Evolutionary conservation across 2,888 invertebrate species (phyloP).

Genomic region (Diarsia dahlii): DNA sequence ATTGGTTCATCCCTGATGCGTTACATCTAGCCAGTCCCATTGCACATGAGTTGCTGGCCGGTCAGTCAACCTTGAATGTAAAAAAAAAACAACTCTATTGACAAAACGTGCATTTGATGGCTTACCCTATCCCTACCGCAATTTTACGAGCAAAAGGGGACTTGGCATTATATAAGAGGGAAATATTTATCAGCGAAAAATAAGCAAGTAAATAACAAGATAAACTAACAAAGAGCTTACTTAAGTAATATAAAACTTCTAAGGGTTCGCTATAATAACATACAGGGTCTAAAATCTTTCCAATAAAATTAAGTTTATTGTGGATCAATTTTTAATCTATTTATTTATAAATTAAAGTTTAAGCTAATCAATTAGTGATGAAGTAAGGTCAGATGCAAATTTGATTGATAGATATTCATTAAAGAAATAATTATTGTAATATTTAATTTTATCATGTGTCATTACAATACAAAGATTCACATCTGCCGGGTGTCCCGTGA

Average conservation of each 20-base stretch:
- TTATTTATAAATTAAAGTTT: too few relatives aligned
- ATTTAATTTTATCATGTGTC: too few relatives aligned
- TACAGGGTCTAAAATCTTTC: too few relatives aligned
- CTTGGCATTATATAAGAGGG: slow-evolving; percentile 21
- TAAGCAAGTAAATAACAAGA: slow-evolving; percentile 47
- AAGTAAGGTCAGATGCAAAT: too few relatives aligned
- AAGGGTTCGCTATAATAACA: slow-evolving; percentile 45
- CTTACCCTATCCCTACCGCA: not conserved
- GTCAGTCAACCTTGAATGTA: not conserved
- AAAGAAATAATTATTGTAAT: too few relatives aligned
- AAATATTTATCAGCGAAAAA: slow-evolving; percentile 42
- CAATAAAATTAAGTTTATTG: too few relatives aligned
- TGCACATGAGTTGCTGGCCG: not conserved
- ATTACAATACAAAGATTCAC: too few relatives aligned
- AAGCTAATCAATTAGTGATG: too few relatives aligned
- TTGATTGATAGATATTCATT: too few relatives aligned
- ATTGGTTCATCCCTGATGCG: not conserved
- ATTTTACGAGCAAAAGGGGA: slow-evolving; percentile 26
- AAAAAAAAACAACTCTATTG: slow-evolving; percentile 3
- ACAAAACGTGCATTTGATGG: slow-evolving; percentile 8
- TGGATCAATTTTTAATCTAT: too few relatives aligned
- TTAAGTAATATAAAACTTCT: slow-evolving; percentile 49
- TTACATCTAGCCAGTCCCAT: not conserved
- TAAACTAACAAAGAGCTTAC: slow-evolving; percentile 49
- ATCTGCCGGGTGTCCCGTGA: too few relatives aligned